Conservation (phyloP, 1,140 invertebrate species). For the Temnothorax nylanderi region DNA sequence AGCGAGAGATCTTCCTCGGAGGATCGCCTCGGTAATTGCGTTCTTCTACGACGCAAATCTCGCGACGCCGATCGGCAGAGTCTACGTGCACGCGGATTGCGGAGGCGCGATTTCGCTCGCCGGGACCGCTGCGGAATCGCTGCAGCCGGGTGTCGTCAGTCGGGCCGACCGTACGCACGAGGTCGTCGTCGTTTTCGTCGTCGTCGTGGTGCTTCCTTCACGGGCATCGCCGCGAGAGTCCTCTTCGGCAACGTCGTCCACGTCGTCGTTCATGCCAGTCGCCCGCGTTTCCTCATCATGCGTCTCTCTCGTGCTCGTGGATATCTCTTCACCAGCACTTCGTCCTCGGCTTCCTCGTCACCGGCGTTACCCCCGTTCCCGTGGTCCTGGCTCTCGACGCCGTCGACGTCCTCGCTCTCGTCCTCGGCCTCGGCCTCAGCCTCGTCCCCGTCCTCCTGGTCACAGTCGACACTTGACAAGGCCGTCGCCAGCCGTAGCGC, state of each 20-base stretch:
- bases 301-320: neutral
- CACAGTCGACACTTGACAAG: neutral
- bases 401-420: slow-evolving; percentile 16
- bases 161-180: slow-evolving; percentile 30
- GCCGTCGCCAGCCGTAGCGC: slow-evolving; percentile 40
- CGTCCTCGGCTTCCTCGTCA: neutral
- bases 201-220: slow-evolving; percentile 49
- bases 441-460: neutral
- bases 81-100: slow-evolving; percentile 11
- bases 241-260: slow-evolving; percentile 57
- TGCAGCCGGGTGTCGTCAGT: slow-evolving; percentile 35
- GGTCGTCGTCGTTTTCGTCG: slow-evolving; percentile 28
- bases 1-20: neutral
- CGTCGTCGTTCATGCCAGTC: slow-evolving; percentile 66
- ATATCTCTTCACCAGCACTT: neutral
- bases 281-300: slow-evolving; percentile 36
- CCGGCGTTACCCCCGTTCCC: neutral
- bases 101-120: slow-evolving; percentile 17
- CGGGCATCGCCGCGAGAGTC: slow-evolving; percentile 65
- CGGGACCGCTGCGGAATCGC: slow-evolving; percentile 15
- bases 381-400: neutral
- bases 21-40: neutral
- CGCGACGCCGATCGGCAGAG: slow-evolving; percentile 5
- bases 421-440: neutral
- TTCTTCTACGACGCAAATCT: neutral